A percentile compares a stretch with the other conserved stretches of the same genome.
phyloP scores from a whole-genome alignment of 2,797 vertebrate species.

The Pempheris klunzingeri region DNA sequence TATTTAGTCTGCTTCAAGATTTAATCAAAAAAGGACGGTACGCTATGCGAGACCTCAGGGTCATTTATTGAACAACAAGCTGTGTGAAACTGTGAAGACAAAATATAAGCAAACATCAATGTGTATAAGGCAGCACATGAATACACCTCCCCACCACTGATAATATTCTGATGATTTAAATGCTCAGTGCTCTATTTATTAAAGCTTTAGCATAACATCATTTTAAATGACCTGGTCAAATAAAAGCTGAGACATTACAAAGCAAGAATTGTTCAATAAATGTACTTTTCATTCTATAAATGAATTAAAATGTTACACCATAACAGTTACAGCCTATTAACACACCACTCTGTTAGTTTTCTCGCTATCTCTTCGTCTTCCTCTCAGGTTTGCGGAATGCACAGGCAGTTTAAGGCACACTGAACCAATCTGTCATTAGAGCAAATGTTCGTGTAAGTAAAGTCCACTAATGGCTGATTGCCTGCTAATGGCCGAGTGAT shows the following conservation, averaged over 20 bases:
- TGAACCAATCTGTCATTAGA: conserved; percentile 41
- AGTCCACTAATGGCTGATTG: conserved; percentile 59
- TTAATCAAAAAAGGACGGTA: neutral
- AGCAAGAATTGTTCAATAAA: neutral
- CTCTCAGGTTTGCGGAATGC: conserved; percentile 10
- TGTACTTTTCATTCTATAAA: neutral
- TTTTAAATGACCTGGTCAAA: neutral
- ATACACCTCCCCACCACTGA: neutral
- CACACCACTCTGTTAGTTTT: neutral
- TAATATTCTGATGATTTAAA: neutral
- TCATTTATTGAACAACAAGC: neutral
- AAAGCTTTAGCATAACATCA: neutral
- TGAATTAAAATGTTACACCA: neutral
- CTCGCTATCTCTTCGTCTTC: neutral
- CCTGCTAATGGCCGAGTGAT: conserved; percentile 61
- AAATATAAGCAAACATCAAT: neutral
- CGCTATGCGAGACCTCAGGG: neutral
- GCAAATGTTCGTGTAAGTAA: conserved; percentile 55
- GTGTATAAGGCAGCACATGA: neutral
- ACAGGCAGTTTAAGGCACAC: conserved; percentile 23
- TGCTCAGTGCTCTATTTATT: neutral
- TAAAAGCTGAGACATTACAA: neutral
- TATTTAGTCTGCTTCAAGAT: neutral
- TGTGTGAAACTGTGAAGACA: neutral
- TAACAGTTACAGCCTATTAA: neutral